A percentile compares a stretch with the other conserved stretches of the same genome.
Evolutionary conservation across 2,888 invertebrate genomes (phyloP).

Genomic region (Chaetoderma sp.): DNA sequence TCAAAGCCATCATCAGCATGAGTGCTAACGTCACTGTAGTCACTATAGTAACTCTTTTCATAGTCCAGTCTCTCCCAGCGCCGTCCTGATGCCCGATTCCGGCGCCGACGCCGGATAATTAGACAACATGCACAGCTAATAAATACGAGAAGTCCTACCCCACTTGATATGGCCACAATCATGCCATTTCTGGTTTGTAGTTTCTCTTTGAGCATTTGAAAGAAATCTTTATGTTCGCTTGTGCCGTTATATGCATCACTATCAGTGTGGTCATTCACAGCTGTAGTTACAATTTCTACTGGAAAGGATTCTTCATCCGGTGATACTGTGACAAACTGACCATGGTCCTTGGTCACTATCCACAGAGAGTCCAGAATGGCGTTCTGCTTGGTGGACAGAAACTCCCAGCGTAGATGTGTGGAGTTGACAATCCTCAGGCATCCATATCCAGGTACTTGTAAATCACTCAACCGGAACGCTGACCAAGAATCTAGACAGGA

Average conservation of each 20-base stretch:
- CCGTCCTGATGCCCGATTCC: not conserved
- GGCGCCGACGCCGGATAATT: not conserved
- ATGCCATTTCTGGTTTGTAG: too few species aligned
- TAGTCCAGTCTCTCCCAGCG: slow-evolving; percentile 4
- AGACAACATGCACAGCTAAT: not conserved
- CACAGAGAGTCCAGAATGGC: slow-evolving; percentile 47
- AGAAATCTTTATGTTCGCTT: too few species aligned
- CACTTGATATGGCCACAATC: too few species aligned
- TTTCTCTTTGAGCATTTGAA: too few species aligned
- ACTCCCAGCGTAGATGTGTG: slow-evolving; percentile 49
- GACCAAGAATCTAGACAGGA: slow-evolving; percentile 45
- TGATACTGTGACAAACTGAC: slow-evolving; percentile 13
- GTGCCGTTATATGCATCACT: too few species aligned
- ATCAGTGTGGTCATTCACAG: too few species aligned
- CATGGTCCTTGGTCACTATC: slow-evolving; percentile 48
- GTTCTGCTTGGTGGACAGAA: slow-evolving; percentile 34
- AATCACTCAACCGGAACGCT: slow-evolving; percentile 42
- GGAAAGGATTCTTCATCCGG: not conserved
- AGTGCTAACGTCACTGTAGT: slow-evolving; percentile 4
- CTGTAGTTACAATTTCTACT: too few species aligned
- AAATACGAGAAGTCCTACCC: not conserved
- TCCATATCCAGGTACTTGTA: slow-evolving; percentile 45
- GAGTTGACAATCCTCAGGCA: slow-evolving; percentile 45
- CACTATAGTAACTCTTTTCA: slow-evolving; percentile 4
- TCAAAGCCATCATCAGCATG: slow-evolving; percentile 9